These are phyloP conservation scores for Hylaea fasciaria DNA, from an alignment of 2,888 invertebrate species.

Conservation along the genomic window DNA sequence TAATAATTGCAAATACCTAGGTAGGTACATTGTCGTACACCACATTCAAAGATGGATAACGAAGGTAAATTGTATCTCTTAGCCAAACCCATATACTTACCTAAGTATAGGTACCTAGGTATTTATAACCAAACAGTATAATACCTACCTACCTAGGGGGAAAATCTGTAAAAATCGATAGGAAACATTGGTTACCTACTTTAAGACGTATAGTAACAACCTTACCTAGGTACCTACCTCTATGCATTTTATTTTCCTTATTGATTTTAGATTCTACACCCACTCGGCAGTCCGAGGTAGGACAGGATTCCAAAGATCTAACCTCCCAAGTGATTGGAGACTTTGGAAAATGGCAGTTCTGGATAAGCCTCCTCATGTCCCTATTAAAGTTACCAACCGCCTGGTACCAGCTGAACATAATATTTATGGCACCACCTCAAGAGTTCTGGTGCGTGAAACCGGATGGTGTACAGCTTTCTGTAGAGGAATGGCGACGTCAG, in stretches of 20 bases:
- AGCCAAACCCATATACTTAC: too few relatives aligned
- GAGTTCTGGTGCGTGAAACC: conserved; percentile 85
- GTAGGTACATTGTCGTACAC: too few relatives aligned
- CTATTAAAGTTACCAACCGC: conserved; percentile 85
- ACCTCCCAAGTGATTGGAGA: conserved; percentile 78
- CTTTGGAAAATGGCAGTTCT: conserved; percentile 86
- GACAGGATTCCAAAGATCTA: conserved; percentile 49
- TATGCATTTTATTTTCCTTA: not conserved
- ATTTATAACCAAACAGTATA: too few relatives aligned
- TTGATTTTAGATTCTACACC: conserved; percentile 8
- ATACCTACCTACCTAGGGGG: too few relatives aligned
- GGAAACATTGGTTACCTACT: too few relatives aligned
- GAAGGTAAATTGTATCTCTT: too few relatives aligned
- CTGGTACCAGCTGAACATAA: conserved; percentile 87
- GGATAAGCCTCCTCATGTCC: conserved; percentile 82
- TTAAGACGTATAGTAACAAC: too few relatives aligned
- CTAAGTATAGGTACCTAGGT: too few relatives aligned
- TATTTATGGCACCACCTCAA: conserved; percentile 86
- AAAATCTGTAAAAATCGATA: too few relatives aligned
- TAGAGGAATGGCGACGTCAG: conserved; percentile 75
- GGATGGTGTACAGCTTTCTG: conserved; percentile 53
- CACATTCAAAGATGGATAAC: too few relatives aligned
- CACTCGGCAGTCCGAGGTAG: conserved; percentile 1
- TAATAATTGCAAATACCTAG: too few relatives aligned
- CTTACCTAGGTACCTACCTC: too few relatives aligned